Percentiles rank a stretch among this genome's conserved stretches.
These are phyloP conservation scores for Colaptes auratus DNA, from an alignment of 2,113 vertebrate genomes.

Conservation along the genomic window DNA sequence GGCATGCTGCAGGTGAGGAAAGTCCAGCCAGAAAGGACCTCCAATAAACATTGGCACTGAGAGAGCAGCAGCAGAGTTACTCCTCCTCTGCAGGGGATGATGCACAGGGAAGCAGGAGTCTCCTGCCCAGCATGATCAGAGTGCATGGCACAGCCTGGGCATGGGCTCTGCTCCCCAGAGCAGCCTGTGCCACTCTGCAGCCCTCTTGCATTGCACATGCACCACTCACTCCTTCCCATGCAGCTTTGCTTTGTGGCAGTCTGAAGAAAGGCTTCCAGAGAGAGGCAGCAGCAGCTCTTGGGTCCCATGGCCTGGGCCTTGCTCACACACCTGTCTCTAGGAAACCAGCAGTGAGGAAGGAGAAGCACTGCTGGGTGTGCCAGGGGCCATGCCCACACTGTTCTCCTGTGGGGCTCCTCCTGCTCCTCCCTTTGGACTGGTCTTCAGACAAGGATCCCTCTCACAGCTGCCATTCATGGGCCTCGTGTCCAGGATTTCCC, in stretches of 20 bases:
- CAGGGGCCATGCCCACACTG: not conserved
- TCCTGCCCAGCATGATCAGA: not conserved
- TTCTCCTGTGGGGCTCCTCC: not conserved
- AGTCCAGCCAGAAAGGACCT: not conserved
- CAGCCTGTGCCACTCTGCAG: not conserved
- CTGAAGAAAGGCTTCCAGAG: not conserved
- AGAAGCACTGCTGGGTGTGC: not conserved
- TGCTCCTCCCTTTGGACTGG: not conserved
- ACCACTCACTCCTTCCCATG: not conserved
- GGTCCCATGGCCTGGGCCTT: not conserved
- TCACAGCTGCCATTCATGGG: not conserved
- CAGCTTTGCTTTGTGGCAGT: not conserved
- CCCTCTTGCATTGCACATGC: not conserved
- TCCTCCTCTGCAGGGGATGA: not conserved
- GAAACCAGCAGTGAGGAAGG: not conserved
- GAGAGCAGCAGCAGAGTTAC: not conserved
- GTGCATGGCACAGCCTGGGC: not conserved
- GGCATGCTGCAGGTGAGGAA: not conserved
- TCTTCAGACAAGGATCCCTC: not conserved
- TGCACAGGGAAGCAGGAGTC: not conserved
- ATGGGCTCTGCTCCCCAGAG: not conserved
- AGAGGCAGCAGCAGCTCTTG: not conserved
- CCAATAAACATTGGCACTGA: not conserved
- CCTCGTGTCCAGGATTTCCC: not conserved
- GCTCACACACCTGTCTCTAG: not conserved